Percentiles rank a stretch among this genome's conserved stretches.
Conservation (phyloP, 2,797 vertebrate genomes). For the Pangasius djambal region DNA sequence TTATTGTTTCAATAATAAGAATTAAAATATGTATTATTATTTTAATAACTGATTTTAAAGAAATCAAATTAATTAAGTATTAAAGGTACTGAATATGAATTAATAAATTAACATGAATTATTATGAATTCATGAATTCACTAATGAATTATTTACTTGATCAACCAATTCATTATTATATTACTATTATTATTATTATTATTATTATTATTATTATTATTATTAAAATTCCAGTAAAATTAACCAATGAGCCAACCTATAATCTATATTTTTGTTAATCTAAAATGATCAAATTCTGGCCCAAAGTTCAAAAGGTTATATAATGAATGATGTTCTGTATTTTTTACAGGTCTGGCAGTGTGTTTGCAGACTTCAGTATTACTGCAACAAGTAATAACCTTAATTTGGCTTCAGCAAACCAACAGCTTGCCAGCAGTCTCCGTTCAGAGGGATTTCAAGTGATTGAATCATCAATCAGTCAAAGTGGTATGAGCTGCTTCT, state of each 20-base stretch:
- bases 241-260: background rate
- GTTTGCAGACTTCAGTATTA: background rate
- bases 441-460: background rate
- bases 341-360: conserved; percentile 32
- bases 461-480: background rate
- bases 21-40: no score
- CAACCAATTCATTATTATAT: no score
- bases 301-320: background rate
- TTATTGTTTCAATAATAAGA: no score
- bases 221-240: no score
- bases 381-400: background rate
- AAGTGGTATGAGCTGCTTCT: conserved; percentile 2
- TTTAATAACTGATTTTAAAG: background rate
- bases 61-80: background rate
- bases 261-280: background rate
- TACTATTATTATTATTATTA: no score
- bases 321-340: background rate
- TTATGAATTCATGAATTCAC: no score
- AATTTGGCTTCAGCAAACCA: conserved; percentile 16
- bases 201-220: no score
- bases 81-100: no score
- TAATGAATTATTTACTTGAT: no score
- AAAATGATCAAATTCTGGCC: no score
- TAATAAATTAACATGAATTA: no score
- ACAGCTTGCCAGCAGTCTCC: background rate